Conservation (phyloP, 2,888 invertebrate species). For the Drosophila monieri region DNA sequence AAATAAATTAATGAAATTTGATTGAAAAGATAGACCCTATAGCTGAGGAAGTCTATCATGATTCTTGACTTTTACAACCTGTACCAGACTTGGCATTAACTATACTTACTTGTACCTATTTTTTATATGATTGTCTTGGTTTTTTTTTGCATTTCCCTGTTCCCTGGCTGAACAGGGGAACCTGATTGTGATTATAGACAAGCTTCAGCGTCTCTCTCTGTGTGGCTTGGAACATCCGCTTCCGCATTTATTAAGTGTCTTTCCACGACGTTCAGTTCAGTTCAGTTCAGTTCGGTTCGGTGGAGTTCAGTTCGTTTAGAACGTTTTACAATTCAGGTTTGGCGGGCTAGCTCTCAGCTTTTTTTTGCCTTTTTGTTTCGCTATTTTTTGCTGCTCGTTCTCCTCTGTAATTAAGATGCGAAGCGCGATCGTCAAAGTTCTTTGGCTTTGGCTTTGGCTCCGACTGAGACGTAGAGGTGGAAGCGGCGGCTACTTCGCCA, state of each 20-base stretch:
- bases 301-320: conserved; percentile 60
- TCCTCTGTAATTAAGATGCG: conserved; percentile 77
- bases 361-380: conserved; percentile 36
- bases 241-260: conserved; percentile 82
- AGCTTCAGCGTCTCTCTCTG: conserved; percentile 47
- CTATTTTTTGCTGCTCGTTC: conserved; percentile 51
- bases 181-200: conserved; percentile 82
- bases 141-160: conserved; percentile 42
- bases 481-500: conserved; percentile 46
- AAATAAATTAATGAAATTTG: too few relatives aligned
- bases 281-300: conserved; percentile 21
- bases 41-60: too few relatives aligned
- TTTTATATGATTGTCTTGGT: neutral
- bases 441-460: conserved; percentile 36
- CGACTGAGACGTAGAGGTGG: conserved; percentile 18
- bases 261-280: conserved; percentile 56
- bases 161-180: conserved; percentile 52
- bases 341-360: conserved; percentile 26
- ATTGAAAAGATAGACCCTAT: too few relatives aligned
- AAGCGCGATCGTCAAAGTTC: conserved; percentile 77
- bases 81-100: conserved; percentile 21
- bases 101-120: conserved; percentile 17
- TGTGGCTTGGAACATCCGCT: conserved; percentile 81
- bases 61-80: conserved; percentile 28
- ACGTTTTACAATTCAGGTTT: conserved; percentile 80